Conservation (phyloP, 2,888 invertebrate genomes). For the Timandra comae region DNA sequence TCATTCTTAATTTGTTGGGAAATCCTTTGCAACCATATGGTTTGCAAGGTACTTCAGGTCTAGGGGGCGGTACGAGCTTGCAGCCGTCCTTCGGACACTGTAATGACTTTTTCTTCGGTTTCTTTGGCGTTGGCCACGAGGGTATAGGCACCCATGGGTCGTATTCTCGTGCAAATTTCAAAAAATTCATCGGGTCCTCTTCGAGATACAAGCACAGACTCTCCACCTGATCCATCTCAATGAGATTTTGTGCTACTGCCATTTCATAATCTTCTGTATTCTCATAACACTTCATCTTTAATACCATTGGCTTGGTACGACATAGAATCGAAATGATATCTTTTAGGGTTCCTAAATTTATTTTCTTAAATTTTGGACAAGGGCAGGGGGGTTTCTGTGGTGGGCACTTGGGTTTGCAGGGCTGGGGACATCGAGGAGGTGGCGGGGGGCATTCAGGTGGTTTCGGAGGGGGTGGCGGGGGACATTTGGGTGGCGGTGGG, state of each 20-base stretch:
- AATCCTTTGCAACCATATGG: constrained; percentile 30
- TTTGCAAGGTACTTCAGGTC: constrained; percentile 30
- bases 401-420: constrained; percentile 20
- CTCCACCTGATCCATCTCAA: too few relatives aligned
- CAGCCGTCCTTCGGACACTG: constrained; percentile 49
- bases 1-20: too few relatives aligned
- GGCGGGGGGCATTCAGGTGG: constrained; percentile 14
- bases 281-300: too few relatives aligned
- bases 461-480: constrained; percentile 7
- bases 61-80: constrained; percentile 27
- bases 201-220: too few relatives aligned
- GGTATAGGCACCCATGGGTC: constrained; percentile 61
- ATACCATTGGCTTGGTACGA: too few relatives aligned
- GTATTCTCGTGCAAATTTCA: too few relatives aligned
- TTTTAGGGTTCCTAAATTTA: constrained; percentile 6
- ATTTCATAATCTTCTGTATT: too few relatives aligned
- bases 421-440: constrained; percentile 23
- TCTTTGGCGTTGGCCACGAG: constrained; percentile 42
- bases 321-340: too few relatives aligned
- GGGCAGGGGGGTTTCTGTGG: constrained; percentile 20
- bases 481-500: constrained; percentile 24
- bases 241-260: too few relatives aligned
- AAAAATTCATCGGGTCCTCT: too few relatives aligned
- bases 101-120: constrained; percentile 24
- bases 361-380: constrained; percentile 20